Percentiles rank a stretch among this genome's conserved stretches.
These are phyloP conservation scores for Micropterix aruncella DNA, from an alignment of 2,888 invertebrate species.

Conservation along the genomic window DNA sequence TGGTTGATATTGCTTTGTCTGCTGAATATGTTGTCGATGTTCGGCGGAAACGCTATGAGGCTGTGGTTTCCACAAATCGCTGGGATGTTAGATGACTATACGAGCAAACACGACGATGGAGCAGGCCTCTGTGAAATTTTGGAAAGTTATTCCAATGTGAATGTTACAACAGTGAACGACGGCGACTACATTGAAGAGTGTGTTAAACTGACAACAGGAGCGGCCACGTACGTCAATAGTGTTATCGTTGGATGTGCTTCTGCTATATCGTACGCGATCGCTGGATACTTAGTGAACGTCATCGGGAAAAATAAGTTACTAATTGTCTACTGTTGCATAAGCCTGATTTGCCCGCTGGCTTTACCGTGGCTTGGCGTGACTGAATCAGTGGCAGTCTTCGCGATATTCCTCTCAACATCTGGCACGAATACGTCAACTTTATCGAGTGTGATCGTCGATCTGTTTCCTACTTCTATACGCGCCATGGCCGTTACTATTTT, in stretches of 20 bases:
- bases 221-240: conserved; percentile 40
- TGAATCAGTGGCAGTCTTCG: conserved; percentile 38
- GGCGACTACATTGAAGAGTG: conserved; percentile 14
- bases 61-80: conserved; percentile 82
- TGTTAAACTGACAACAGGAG: conserved; percentile 20
- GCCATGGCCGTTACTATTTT: conserved; percentile 58
- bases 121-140: conserved; percentile 19
- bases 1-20: conserved; percentile 49
- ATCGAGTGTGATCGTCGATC: conserved; percentile 44
- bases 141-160: conserved; percentile 3
- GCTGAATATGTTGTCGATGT: conserved; percentile 49
- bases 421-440: conserved; percentile 44
- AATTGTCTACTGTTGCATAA: conserved; percentile 17
- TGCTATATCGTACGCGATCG: conserved; percentile 34
- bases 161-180: background rate
- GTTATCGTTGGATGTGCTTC: conserved; percentile 37
- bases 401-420: conserved; percentile 36
- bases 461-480: conserved; percentile 54
- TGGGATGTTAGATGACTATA: conserved; percentile 43
- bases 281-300: conserved; percentile 31
- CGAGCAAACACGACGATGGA: conserved; percentile 17
- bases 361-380: conserved; percentile 38
- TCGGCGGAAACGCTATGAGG: conserved; percentile 64
- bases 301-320: conserved; percentile 9
- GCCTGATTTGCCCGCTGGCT: conserved; percentile 24